These are phyloP conservation scores for Cantharis flavilabris DNA, from an alignment of 2,888 invertebrate species.

Conservation along the genomic window DNA sequence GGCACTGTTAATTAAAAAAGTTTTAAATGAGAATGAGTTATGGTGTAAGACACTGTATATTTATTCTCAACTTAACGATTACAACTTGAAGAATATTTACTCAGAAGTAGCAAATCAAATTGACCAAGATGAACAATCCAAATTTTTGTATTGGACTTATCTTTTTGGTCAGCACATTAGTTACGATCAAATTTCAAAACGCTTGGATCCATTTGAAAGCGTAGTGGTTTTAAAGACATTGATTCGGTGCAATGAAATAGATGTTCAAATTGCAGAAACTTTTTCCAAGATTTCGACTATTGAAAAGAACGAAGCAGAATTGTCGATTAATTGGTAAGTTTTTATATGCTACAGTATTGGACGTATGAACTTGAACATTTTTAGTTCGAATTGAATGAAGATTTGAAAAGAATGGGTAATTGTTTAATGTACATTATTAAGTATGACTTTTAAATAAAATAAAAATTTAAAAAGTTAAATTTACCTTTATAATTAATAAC, in stretches of 20 bases:
- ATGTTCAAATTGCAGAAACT: slow-evolving; percentile 49
- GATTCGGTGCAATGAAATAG: slow-evolving; percentile 44
- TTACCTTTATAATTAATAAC: no score
- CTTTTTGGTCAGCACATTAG: slow-evolving; percentile 42
- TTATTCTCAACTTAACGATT: slow-evolving; percentile 36
- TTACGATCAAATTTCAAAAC: slow-evolving; percentile 38
- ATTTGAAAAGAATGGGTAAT: no score
- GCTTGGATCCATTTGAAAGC: slow-evolving; percentile 36
- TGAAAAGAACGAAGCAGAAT: neutral
- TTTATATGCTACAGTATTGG: neutral
- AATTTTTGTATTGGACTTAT: slow-evolving; percentile 45
- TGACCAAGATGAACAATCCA: slow-evolving; percentile 21
- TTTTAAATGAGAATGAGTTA: slow-evolving; percentile 38
- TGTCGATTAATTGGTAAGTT: neutral
- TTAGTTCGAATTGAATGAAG: no score
- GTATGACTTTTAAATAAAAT: no score
- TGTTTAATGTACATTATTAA: no score
- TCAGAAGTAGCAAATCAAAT: slow-evolving; percentile 34
- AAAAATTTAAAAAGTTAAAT: no score
- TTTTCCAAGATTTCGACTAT: slow-evolving; percentile 40
- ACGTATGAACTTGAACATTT: no score
- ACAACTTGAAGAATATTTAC: slow-evolving; percentile 31
- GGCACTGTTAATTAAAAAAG: slow-evolving; percentile 33
- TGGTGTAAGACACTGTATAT: slow-evolving; percentile 43
- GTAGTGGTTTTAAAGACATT: slow-evolving; percentile 43